Evolutionary conservation across 2,113 vertebrate species (phyloP).

Genomic region (Callopanchax toddi): DNA sequence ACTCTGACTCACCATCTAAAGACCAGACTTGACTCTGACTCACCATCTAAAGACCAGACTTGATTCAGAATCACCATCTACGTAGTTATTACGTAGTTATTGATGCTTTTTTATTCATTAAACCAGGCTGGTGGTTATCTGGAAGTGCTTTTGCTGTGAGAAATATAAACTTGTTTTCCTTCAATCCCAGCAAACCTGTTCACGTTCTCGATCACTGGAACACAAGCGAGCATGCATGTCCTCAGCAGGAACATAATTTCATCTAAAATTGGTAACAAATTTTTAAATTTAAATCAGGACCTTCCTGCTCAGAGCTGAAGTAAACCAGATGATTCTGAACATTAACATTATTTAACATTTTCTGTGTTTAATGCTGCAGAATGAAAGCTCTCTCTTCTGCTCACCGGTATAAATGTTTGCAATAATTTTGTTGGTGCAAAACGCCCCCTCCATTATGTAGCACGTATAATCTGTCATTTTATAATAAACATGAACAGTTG

Average conservation of each 20-base stretch:
- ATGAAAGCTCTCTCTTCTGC: not conserved
- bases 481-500: no score
- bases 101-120: no score
- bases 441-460: no score
- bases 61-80: no score
- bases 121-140: not conserved
- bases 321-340: not conserved
- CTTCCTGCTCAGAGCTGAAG: not conserved
- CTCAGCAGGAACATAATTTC: not conserved
- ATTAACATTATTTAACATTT: not conserved
- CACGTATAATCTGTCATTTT: no score
- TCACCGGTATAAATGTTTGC: not conserved
- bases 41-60: no score
- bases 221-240: not conserved
- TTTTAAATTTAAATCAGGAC: not conserved
- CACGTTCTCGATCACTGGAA: not conserved
- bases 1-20: no score
- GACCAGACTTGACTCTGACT: no score
- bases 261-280: not conserved
- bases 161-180: not conserved
- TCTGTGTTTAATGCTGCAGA: not conserved
- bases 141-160: not conserved
- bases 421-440: no score
- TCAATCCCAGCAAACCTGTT: not conserved
- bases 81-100: no score